Conservation (phyloP, 2,113 vertebrate genomes). For the Hiodon alosoides region DNA sequence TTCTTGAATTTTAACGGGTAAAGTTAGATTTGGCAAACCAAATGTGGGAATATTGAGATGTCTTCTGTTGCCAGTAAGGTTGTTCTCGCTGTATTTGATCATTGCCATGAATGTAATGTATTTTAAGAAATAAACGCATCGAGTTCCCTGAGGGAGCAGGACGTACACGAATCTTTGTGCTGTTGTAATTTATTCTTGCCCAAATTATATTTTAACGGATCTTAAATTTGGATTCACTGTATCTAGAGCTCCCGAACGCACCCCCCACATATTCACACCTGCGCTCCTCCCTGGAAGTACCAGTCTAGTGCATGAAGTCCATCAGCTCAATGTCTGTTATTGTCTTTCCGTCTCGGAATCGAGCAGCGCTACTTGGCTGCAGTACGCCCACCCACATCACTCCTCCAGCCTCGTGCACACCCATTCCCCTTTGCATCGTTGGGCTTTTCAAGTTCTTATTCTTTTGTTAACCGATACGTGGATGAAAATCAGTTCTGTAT, state of each 20-base stretch:
- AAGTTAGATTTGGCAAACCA: slow-evolving; percentile 14
- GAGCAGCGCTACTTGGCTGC: too few species aligned
- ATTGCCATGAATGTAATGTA: slow-evolving; percentile 13
- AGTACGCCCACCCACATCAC: too few species aligned
- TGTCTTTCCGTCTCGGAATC: too few species aligned
- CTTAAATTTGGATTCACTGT: neutral
- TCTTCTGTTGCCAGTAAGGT: too few species aligned
- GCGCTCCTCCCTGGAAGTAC: too few species aligned
- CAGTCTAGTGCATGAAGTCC: too few species aligned
- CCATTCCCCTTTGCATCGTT: neutral
- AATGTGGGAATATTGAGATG: neutral
- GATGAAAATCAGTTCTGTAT: neutral
- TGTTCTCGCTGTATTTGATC: slow-evolving; percentile 7
- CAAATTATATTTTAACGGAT: neutral
- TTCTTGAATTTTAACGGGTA: too few species aligned
- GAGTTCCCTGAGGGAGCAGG: slow-evolving; percentile 7
- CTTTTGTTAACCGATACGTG: too few species aligned
- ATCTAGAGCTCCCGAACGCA: too few species aligned
- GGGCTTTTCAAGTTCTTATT: neutral
- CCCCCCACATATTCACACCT: too few species aligned
- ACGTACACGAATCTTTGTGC: slow-evolving; percentile 13
- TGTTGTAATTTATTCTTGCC: slow-evolving; percentile 7
- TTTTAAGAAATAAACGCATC: slow-evolving; percentile 6
- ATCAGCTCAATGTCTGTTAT: too few species aligned
- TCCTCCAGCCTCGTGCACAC: neutral